Base-by-base conservation (phyloP, 2,888 invertebrate genomes). In the Sminthurinus aureus region DNA sequence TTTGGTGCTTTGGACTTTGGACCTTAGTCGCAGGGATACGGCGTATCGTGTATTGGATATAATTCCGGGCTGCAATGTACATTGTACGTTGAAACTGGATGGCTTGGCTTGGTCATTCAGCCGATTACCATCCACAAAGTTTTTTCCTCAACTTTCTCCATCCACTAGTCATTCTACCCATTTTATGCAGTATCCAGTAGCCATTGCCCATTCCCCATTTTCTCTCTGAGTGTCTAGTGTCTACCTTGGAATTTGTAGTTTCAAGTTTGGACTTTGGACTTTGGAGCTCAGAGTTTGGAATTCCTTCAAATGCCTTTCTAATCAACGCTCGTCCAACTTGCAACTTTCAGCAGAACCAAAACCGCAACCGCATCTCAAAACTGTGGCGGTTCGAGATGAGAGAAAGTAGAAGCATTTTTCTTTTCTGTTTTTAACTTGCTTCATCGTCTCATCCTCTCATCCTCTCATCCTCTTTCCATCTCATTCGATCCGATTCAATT, bases 261-360 rank as follows among this genome's bases (percentile, higher is more conserved):
- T n/a, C n/a, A n/a, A n/a, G n/a, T n/a, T n/a, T n/a, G n/a, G n/a
- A n/a, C n/a, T n/a, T n/a, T n/a, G n/a, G n/a, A n/a, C n/a, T n/a
- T n/a, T n/a, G n/a, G n/a, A n/a, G n/a, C n/a, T n/a, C n/a, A n/a
- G n/a, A n/a, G n/a, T n/a, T n/a, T 18, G 64, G 52, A 82, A 82
- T 82, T 78, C 73, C 71, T 24, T 50, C 26, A 71, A 83, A 83
- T 83, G 71, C 51, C 78, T 83, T 83, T 78, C 83, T 83, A 83
- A 83, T 83, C 79, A 83, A 83, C 79, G 83, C 83, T 78, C 78
- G 78, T 58, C 69, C 78, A 83, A 83, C 83, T 79, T 38, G 22
- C 83, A 83, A 69, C 51, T 50, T 71, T 73, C 74, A 64, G 15
- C 52, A 12, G n/a, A n/a, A n/a, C n/a, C n/a, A n/a, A n/a, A n/a